Evolutionary conservation across 2,888 invertebrate genomes (phyloP).

Genomic region (Sericinus montela): DNA sequence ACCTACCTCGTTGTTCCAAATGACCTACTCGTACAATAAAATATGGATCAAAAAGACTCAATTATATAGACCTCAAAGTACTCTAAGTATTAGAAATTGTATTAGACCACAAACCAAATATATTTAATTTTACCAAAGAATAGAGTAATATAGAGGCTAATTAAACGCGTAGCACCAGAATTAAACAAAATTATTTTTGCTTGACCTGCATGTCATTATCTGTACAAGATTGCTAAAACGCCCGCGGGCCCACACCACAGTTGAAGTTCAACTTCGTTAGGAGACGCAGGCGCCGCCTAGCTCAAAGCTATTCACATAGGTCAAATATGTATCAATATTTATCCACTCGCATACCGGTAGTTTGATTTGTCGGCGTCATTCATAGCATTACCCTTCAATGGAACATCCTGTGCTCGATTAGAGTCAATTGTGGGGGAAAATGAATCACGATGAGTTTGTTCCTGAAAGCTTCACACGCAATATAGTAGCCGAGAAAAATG

Average conservation of each 20-base stretch:
- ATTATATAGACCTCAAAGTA: too few relatives aligned
- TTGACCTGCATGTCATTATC: too few relatives aligned
- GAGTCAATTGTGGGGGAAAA: constrained; percentile 31
- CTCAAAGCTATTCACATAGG: neutral
- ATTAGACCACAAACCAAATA: too few relatives aligned
- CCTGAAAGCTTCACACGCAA: constrained; percentile 37
- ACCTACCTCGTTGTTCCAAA: too few relatives aligned
- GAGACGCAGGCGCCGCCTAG: constrained; percentile 23
- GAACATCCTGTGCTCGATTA: constrained; percentile 35
- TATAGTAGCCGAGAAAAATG: constrained; percentile 28
- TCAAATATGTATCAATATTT: neutral
- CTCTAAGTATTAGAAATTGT: too few relatives aligned
- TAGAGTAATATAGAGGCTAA: too few relatives aligned
- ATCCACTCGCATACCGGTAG: constrained; percentile 17
- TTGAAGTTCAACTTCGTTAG: constrained; percentile 25
- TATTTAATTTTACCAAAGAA: too few relatives aligned
- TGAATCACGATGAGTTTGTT: constrained; percentile 26
- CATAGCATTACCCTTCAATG: constrained; percentile 12
- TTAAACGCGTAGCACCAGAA: too few relatives aligned
- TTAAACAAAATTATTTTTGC: too few relatives aligned
- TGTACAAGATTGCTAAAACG: neutral
- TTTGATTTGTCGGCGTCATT: constrained; percentile 20
- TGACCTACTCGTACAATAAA: too few relatives aligned
- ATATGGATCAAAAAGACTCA: too few relatives aligned
- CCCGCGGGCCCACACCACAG: constrained; percentile 27